These are phyloP conservation scores for Phenganax subtilis DNA, from an alignment of 92 coral and sea anemone genomes.

Conservation along the genomic window DNA sequence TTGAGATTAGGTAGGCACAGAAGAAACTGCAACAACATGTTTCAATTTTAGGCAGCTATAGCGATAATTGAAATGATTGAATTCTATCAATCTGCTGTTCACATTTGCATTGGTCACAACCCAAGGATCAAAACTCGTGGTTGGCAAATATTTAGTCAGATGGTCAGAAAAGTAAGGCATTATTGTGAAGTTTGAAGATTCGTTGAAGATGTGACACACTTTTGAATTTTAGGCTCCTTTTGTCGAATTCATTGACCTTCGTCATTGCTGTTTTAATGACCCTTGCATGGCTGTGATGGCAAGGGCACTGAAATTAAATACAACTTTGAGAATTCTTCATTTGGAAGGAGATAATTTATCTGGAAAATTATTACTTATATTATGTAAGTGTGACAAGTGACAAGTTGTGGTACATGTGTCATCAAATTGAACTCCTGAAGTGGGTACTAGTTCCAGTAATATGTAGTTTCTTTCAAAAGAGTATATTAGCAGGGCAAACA, in stretches of 20 bases:
- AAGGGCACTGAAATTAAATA: conserved; percentile 70
- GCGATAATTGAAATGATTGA: conserved; percentile 95
- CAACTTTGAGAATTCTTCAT: conserved; percentile 74
- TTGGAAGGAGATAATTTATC: conserved; percentile 82
- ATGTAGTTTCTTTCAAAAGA: background rate
- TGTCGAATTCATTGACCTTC: conserved; percentile 77
- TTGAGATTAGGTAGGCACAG: background rate
- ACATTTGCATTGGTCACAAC: conserved; percentile 78
- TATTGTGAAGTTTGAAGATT: background rate
- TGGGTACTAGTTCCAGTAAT: too few species aligned
- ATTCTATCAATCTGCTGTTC: conserved; percentile 79
- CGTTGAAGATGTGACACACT: background rate
- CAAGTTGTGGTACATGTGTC: too few species aligned
- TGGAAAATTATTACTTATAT: conserved; percentile 77
- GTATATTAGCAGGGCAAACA: background rate
- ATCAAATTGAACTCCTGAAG: too few species aligned
- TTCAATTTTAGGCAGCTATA: conserved; percentile 65
- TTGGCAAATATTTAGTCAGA: conserved; percentile 81
- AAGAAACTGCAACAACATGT: background rate
- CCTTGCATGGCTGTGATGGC: conserved; percentile 78
- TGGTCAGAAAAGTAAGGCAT: conserved; percentile 66
- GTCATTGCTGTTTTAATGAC: conserved; percentile 91
- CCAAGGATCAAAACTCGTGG: conserved; percentile 77
- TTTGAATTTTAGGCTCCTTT: conserved; percentile 61
- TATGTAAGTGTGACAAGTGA: conserved; percentile 54